Evolutionary conservation across 2,888 invertebrate species (phyloP).

Genomic region (Phortica magna): DNA sequence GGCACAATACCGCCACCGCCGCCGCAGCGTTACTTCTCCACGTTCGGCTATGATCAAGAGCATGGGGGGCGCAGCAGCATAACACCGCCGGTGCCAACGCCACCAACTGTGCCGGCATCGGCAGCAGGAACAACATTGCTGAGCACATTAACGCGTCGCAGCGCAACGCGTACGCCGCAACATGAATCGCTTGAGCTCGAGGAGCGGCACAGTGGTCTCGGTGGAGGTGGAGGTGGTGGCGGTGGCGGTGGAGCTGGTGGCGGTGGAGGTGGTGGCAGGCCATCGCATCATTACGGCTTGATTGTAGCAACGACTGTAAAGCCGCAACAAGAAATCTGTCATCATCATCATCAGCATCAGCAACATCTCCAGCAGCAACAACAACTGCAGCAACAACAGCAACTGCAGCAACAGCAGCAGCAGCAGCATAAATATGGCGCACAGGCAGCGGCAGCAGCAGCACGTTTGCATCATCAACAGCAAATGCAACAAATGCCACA

Average conservation of each 20-base stretch:
- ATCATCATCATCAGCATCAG: slow-evolving; percentile 76
- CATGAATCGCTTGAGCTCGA: slow-evolving; percentile 74
- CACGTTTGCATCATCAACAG: slow-evolving; percentile 75
- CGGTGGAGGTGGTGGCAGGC: neutral
- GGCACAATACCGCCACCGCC: slow-evolving; percentile 58
- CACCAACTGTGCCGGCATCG: slow-evolving; percentile 43
- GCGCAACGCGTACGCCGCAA: slow-evolving; percentile 56
- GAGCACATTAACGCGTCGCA: slow-evolving; percentile 66
- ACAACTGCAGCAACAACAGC: slow-evolving; percentile 43
- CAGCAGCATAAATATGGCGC: slow-evolving; percentile 66
- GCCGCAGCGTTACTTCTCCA: slow-evolving; percentile 75
- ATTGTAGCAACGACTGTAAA: slow-evolving; percentile 53
- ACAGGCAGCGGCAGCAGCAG: slow-evolving; percentile 51
- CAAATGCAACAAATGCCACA: slow-evolving; percentile 63
- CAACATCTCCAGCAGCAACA: slow-evolving; percentile 55
- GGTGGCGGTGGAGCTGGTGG: slow-evolving; percentile 8
- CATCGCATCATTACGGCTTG: slow-evolving; percentile 58
- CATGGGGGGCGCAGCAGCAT: slow-evolving; percentile 21
- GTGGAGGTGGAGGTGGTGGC: neutral
- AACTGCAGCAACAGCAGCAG: slow-evolving; percentile 55
- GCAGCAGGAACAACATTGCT: slow-evolving; percentile 39
- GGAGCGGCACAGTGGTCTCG: slow-evolving; percentile 65
- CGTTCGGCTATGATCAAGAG: slow-evolving; percentile 76
- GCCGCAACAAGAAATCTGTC: slow-evolving; percentile 64
- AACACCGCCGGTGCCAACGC: slow-evolving; percentile 54